Base-by-base conservation (phyloP, 2,888 invertebrate genomes). In the Abrostola triplasia region DNA sequence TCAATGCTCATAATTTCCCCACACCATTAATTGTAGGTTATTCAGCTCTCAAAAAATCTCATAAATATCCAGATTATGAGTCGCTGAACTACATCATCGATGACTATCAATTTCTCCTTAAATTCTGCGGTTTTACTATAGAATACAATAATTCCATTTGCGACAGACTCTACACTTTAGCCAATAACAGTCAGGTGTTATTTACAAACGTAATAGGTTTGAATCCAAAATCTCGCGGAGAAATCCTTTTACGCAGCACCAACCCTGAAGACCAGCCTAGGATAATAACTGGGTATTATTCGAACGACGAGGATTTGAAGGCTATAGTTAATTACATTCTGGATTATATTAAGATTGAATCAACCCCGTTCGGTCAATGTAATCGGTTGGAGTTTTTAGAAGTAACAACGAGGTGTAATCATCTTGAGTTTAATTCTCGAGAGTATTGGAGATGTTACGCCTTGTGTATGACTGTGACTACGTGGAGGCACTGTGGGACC, bases 1-100 rank as follows among this genome's bases (percentile, higher is more conserved):
- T 62, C 44, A 60, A 69, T 4, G 50, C 53, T 5, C 65, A 60
- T 36, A 0, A 59, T 0, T 55, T 40, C 9, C 64, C 62, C 5
- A 55, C 54, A 4, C 70, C 71, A 8, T n/a, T 56, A 13, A 53
- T 77, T 37, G 40, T 63, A 10, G 71, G 71, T 7, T 52, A 60
- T 10, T 56, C 70, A 40, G 49, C 55, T 38, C 35, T 59, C 5
- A 53, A 57, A 6, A 70, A 70, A 42, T 35, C 8, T 0, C 47
- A 44, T 13, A 5, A 0, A 4, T 37, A 40, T 5, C 41, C 56
- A 38, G 13, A 59, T 53, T 64, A 64, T 44, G 47, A 50, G 8
- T 37, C 65, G 0, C 13, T 49, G 0, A 70, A 57, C 35, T 61
- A 8, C 6, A 41, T 65, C 7, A 57, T 70, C 0, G 44, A 58